Evolutionary conservation across 2,888 invertebrate species (phyloP), one percentile per base, ranked within the genome.

Genomic region (Amblyjoppa proteus): DNA sequence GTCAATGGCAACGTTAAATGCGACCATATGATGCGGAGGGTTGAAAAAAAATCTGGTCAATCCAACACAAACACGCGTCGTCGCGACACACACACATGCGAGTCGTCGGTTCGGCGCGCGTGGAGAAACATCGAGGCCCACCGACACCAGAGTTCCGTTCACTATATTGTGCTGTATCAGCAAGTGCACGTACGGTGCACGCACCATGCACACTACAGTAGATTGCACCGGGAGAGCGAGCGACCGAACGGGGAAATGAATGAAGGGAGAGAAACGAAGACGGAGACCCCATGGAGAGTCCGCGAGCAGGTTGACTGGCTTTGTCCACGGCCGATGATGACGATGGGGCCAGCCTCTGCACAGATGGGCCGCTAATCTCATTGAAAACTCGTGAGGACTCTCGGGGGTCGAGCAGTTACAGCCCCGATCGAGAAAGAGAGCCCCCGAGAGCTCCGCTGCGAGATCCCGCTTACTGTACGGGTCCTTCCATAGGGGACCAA

Each of bases 341-440:
- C 92, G 91, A 92, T 93, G 91, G 93, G 93, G 92, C 92, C 91
- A 92, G 90, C 91, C 89, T 89, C 89, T 81, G 93, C 93, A 94
- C 94, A 94, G 94, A 94, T 94, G 94, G 93, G 92, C 92, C 91
- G 93, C 92, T 94, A 94, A 94, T 94, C 94, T 94, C 93, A 94
- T 94, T 94, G 93, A 93, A 94, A 94, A 94, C 94, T 94, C 93
- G 93, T 93, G 94, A 94, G 93, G 92, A 94, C 94, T 93, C 92
- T 93, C 89, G 89, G 90, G 83, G 85, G 68, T 71, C 81, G 71
- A 80, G 80, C 75, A 85, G 73, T 86, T 86, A 87, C 81, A 84
- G 85, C 66, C 76, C 84, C 69, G 74, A 77, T 73, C 69, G 56
- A 73, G 84, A 76, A 83, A 82, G 88, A 87, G 84, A 84, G 89